A percentile compares a stretch with the other conserved stretches of the same genome.
These are phyloP conservation scores for Conistra vaccinii DNA, from an alignment of 2,888 invertebrate species.

Conservation along the genomic window DNA sequence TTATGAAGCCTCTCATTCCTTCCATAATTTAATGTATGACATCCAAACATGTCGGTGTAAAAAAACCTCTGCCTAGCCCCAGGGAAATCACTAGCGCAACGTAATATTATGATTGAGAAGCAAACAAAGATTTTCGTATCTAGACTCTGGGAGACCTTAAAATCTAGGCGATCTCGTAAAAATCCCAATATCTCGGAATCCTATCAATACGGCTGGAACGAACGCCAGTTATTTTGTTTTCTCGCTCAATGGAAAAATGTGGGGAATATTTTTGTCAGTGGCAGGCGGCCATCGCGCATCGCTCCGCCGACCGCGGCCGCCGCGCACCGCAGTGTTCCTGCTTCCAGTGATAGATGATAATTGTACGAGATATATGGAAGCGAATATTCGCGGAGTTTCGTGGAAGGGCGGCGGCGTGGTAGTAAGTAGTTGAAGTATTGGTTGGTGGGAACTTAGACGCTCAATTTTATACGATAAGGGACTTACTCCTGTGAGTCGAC, in stretches of 20 bases:
- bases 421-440: background rate
- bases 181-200: conserved; percentile 46
- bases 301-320: conserved; percentile 43
- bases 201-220: conserved; percentile 46
- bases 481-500: background rate
- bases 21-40: background rate
- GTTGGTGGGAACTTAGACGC: background rate
- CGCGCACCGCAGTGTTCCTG: conserved; percentile 29
- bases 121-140: conserved; percentile 37
- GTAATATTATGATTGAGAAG: conserved; percentile 31
- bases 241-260: conserved; percentile 35
- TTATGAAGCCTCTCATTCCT: background rate
- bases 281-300: conserved; percentile 40
- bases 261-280: conserved; percentile 60
- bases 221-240: conserved; percentile 52
- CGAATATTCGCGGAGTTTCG: background rate
- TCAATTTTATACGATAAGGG: too few relatives aligned
- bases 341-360: conserved; percentile 38
- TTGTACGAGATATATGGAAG: conserved; percentile 30
- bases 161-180: conserved; percentile 57
- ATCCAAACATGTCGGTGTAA: background rate
- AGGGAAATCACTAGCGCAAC: conserved; percentile 12
- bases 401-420: background rate
- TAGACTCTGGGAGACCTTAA: conserved; percentile 42
- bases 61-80: conserved; percentile 1